Evolutionary conservation across 2,888 invertebrate species (phyloP).

Genomic region (Laothoe populi): DNA sequence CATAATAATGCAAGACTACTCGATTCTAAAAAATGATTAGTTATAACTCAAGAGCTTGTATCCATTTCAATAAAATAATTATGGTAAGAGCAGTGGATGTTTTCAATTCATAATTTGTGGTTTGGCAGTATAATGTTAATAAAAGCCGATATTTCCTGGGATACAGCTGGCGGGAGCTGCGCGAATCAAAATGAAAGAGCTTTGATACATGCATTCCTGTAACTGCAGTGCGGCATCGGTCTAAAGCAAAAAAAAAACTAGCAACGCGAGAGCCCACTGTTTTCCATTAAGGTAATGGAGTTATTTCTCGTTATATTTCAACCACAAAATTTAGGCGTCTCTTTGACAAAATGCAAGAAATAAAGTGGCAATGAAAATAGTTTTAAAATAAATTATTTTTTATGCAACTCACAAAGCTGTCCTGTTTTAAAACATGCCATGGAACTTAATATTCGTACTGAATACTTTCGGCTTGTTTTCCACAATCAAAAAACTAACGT

Average conservation of each 20-base stretch:
- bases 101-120: constrained; percentile 62
- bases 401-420: neutral
- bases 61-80: constrained; percentile 18
- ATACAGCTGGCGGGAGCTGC: constrained; percentile 54
- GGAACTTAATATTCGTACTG: constrained; percentile 32
- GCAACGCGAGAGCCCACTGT: constrained; percentile 71
- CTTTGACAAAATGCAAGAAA: constrained; percentile 42
- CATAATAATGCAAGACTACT: neutral
- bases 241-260: constrained; percentile 61
- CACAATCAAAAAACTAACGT: constrained; percentile 53
- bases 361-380: constrained; percentile 39
- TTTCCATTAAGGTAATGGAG: constrained; percentile 80
- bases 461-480: constrained; percentile 40
- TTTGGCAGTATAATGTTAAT: constrained; percentile 63
- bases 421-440: neutral
- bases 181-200: constrained; percentile 73
- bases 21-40: neutral
- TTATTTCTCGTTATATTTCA: constrained; percentile 71
- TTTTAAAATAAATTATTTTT: constrained; percentile 36
- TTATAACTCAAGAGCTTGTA: neutral
- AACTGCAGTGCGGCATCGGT: constrained; percentile 77
- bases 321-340: constrained; percentile 55
- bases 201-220: constrained; percentile 77
- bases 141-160: constrained; percentile 66
- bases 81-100: constrained; percentile 16